phyloP scores from a whole-genome alignment of 1,140 invertebrate species.

The Ganaspis sp. region DNA sequence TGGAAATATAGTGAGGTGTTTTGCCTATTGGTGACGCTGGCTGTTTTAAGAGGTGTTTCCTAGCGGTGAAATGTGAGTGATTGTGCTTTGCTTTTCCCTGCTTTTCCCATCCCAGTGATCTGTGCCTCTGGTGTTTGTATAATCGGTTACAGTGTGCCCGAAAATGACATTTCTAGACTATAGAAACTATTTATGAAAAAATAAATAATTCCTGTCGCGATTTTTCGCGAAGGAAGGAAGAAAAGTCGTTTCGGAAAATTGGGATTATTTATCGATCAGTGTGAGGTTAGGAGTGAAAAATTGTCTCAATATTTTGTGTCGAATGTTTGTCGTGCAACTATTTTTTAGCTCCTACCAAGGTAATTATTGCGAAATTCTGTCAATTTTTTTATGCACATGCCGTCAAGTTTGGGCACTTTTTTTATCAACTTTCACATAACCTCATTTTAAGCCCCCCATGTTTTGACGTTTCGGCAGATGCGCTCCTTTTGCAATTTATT shows the following conservation, averaged over 20 bases:
- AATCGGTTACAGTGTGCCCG: constrained; percentile 66
- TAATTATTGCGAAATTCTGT: constrained; percentile 11
- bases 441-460: background rate
- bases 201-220: constrained; percentile 49
- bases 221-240: constrained; percentile 34
- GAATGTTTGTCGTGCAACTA: constrained; percentile 43
- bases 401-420: background rate
- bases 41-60: no score
- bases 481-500: constrained; percentile 15
- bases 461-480: constrained; percentile 27
- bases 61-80: no score
- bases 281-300: constrained; percentile 61
- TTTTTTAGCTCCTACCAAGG: constrained; percentile 5
- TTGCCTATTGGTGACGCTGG: no score
- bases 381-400: background rate
- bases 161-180: constrained; percentile 66
- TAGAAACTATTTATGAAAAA: constrained; percentile 60
- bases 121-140: constrained; percentile 67
- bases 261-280: constrained; percentile 53
- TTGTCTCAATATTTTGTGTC: constrained; percentile 53
- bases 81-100: background rate
- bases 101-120: constrained; percentile 41
- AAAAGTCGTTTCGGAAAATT: constrained; percentile 32
- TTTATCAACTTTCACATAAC: constrained; percentile 4
- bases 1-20: no score